Percentiles rank a stretch among this genome's conserved stretches.
Conservation (phyloP, 2,888 invertebrate species). For the Villa cingulata region DNA sequence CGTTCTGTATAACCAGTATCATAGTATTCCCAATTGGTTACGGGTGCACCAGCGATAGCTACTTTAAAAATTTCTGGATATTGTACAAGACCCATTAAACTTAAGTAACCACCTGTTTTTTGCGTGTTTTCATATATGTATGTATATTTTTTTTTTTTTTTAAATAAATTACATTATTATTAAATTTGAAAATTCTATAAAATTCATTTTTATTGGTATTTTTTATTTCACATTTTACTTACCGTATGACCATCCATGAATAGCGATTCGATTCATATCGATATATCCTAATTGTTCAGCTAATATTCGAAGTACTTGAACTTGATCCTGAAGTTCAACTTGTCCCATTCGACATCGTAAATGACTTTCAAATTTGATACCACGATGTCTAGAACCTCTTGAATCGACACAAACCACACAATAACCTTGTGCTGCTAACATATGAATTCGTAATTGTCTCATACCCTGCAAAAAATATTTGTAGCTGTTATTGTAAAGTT, state of each 20-base stretch:
- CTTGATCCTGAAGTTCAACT: conserved; percentile 87
- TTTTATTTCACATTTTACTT: conserved; percentile 14
- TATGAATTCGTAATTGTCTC: conserved; percentile 83
- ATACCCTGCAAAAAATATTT: conserved; percentile 48
- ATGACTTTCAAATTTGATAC: conserved; percentile 81
- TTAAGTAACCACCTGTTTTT: conserved; percentile 75
- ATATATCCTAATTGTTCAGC: conserved; percentile 75
- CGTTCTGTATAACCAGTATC: conserved; percentile 98
- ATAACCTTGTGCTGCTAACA: conserved; percentile 90
- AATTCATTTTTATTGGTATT: neutral
- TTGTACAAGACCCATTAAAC: conserved; percentile 85
- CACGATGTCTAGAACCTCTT: conserved; percentile 87
- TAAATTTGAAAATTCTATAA: conserved; percentile 7
- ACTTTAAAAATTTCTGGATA: conserved; percentile 88
- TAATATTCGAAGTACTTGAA: conserved; percentile 80
- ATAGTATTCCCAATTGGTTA: conserved; percentile 93
- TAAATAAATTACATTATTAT: neutral
- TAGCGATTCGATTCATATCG: conserved; percentile 82
- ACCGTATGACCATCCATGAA: conserved; percentile 99
- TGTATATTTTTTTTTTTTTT: no score
- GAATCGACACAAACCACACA: conserved; percentile 93
- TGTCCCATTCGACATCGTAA: conserved; percentile 84
- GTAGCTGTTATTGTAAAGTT: neutral
- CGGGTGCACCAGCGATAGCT: conserved; percentile 94
- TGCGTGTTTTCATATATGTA: no score